Evolutionary conservation across 2,888 invertebrate genomes (phyloP).

Genomic region (Epistrophe grossulariae): DNA sequence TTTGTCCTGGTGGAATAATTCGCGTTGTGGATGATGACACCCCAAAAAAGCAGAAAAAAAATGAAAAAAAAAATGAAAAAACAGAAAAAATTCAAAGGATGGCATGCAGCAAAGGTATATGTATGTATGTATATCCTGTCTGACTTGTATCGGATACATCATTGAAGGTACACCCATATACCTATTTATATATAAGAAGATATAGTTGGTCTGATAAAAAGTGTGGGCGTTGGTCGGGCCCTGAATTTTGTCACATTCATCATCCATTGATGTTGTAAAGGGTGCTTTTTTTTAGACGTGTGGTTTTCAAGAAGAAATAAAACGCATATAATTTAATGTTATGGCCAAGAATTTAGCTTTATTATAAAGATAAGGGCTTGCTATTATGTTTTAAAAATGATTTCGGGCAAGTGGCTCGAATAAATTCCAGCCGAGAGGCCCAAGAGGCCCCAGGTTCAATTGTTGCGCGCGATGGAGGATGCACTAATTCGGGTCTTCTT

Average conservation of each 20-base stretch:
- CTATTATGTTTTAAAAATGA: too few species aligned
- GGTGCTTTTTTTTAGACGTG: too few species aligned
- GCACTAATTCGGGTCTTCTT: too few species aligned
- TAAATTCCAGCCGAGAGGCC: too few species aligned
- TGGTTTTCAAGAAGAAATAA: too few species aligned
- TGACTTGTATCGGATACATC: constrained; percentile 47
- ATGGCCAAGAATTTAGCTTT: too few species aligned
- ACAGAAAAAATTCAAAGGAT: constrained; percentile 14
- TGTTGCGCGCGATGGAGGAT: too few species aligned
- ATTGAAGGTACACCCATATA: constrained; percentile 12
- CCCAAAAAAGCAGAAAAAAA: constrained; percentile 32
- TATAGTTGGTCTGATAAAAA: constrained; percentile 26
- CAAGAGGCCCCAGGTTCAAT: too few species aligned
- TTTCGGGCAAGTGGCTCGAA: too few species aligned
- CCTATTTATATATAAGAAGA: background rate
- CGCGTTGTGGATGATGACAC: constrained; percentile 70
- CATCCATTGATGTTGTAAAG: constrained; percentile 62
- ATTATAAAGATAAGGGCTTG: too few species aligned
- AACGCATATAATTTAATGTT: too few species aligned
- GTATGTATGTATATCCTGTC: constrained; percentile 28
- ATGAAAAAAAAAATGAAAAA: background rate
- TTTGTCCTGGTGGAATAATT: constrained; percentile 73
- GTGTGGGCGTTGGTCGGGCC: constrained; percentile 26
- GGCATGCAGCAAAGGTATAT: constrained; percentile 24
- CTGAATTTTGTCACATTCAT: constrained; percentile 62